Base-by-base conservation (phyloP, 2,888 invertebrate species). In the Orchesella flavescens region DNA sequence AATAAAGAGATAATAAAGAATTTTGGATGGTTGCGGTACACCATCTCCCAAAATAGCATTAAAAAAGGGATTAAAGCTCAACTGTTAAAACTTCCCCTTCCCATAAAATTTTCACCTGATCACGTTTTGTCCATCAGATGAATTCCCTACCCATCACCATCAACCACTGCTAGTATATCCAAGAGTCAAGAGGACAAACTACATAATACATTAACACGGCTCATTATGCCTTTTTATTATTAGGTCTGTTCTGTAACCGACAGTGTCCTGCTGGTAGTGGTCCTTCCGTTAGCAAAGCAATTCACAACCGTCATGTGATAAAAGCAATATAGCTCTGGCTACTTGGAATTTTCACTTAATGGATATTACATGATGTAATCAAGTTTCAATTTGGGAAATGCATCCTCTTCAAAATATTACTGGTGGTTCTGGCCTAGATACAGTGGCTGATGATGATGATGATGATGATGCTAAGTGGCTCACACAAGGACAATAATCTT, bases 311-410 rank as follows among this genome's bases (percentile, higher is more conserved):
- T 34, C 34, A 34, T 34, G 34, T 34, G 34, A 34, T 34, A 34
- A 34, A 34, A 34, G 34, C 34, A 34, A 34, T 34, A 34, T n/a
- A n/a, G n/a, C n/a, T n/a, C n/a, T n/a, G n/a, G 34, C 34, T 34
- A 34, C 34, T 4, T 34, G 34, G 57, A n/a, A 63, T 34, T 63
- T 63, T 46, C 61, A 19, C 21, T 72, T 79, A 55, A 72, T 72
- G 72, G 63, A 71, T 71, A 78, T 69, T 68, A 49, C 71, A 63
- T 53, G 44, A 78, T 63, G 71, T 72, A 65, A 80, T 80, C 65
- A 80, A 73, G 21, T 80, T 73, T 80, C 72, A 80, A 80, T 80
- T 73, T 65, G n/a, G 34, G 24, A 80, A 73, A 73, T 72, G 79
- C 65, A 46, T 66, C 43, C 66, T 63, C 71, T 5, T 55, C n/a